These are phyloP conservation scores for Ophion costatus DNA, from an alignment of 2,888 invertebrate genomes.

Conservation along the genomic window DNA sequence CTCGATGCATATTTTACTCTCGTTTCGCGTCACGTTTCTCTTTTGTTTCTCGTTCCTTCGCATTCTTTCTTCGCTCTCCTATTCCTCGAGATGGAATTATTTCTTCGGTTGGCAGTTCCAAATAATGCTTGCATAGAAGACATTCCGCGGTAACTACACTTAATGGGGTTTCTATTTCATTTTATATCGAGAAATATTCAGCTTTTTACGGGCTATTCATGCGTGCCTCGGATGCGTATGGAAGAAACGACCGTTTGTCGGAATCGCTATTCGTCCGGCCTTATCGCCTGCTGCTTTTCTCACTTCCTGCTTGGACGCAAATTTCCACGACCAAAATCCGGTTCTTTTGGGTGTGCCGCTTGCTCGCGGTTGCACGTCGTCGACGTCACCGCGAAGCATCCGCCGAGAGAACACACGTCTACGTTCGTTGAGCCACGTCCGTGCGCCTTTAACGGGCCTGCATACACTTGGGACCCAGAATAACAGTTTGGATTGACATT, in stretches of 20 bases:
- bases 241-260: neutral
- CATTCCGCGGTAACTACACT: neutral
- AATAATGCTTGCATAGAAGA: neutral
- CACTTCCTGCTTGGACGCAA: conserved; percentile 19
- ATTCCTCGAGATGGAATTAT: neutral
- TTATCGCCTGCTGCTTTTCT: conserved; percentile 34
- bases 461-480: neutral
- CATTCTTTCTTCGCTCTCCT: neutral
- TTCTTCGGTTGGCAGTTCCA: neutral
- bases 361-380: conserved; percentile 43
- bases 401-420: conserved; percentile 6
- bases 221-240: neutral
- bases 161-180: neutral
- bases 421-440: neutral
- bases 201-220: neutral
- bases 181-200: neutral
- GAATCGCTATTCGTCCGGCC: conserved; percentile 16
- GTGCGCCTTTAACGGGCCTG: neutral
- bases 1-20: neutral
- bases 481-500: neutral
- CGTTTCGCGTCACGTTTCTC: neutral
- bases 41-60: neutral
- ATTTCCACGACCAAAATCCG: conserved; percentile 39
- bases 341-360: conserved; percentile 47
- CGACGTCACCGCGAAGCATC: conserved; percentile 44